phyloP scores from a whole-genome alignment of 2,888 invertebrate genomes.

The Agapostemon virescens region DNA sequence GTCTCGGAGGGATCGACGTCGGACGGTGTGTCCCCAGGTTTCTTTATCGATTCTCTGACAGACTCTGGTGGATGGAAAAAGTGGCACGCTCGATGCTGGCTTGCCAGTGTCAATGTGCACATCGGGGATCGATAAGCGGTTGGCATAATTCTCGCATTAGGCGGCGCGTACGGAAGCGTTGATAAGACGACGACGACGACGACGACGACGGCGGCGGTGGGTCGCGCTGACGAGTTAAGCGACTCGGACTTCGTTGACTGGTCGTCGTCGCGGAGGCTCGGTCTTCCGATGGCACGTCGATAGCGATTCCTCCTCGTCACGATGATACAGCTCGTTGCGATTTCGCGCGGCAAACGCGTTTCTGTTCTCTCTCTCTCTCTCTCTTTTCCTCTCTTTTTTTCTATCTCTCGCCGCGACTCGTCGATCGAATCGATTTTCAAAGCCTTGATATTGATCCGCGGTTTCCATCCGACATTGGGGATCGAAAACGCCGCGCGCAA shows the following conservation, averaged over 20 bases:
- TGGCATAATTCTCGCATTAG: slow-evolving; percentile 4
- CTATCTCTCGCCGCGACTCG: background rate
- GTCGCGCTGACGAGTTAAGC: background rate
- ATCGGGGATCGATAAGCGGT: slow-evolving; percentile 34
- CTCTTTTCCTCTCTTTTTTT: too few species aligned
- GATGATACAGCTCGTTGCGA: background rate
- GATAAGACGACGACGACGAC: background rate
- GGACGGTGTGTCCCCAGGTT: background rate
- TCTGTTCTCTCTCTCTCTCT: too few species aligned
- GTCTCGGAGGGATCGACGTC: background rate
- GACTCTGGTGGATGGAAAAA: slow-evolving; percentile 13
- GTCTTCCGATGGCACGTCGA: background rate
- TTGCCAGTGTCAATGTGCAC: slow-evolving; percentile 34
- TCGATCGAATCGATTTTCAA: background rate
- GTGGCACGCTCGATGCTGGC: slow-evolving; percentile 33
- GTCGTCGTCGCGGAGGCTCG: background rate
- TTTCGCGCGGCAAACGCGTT: background rate
- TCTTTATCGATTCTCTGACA: slow-evolving; percentile 41
- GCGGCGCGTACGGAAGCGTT: background rate
- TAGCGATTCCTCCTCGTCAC: slow-evolving; percentile 11
- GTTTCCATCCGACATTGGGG: background rate
- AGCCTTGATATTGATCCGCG: background rate
- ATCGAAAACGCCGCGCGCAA: slow-evolving; percentile 26
- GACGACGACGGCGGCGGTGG: background rate
- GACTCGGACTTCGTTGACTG: background rate